Percentiles rank a stretch among this genome's conserved stretches.
Evolutionary conservation across 2,113 vertebrate species (phyloP).

Genomic region (Phrynosoma platyrhinos): DNA sequence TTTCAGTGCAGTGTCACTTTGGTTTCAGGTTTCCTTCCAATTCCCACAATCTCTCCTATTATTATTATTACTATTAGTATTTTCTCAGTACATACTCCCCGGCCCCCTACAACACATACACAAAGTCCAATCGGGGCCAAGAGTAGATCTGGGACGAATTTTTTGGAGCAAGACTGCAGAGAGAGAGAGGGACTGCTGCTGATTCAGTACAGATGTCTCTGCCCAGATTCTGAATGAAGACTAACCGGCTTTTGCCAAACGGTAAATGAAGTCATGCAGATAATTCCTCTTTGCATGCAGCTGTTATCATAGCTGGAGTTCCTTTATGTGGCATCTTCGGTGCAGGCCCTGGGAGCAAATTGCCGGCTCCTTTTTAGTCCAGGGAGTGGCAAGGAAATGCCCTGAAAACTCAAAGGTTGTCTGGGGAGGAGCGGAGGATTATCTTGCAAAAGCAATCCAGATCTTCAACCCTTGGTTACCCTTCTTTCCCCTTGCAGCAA

Average conservation of each 20-base stretch:
- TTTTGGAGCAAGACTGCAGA: conserved; percentile 43
- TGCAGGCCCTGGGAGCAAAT: conserved; percentile 26
- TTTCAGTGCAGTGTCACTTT: accelerated
- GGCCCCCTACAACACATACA: too few species aligned
- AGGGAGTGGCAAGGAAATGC: conserved; percentile 14
- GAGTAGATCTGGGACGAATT: conserved; percentile 30
- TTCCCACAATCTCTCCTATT: conserved; percentile 29
- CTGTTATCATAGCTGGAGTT: conserved; percentile 65
- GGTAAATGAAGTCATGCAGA: conserved; percentile 53
- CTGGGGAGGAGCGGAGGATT: background rate
- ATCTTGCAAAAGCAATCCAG: conserved; percentile 30
- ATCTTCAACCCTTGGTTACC: background rate
- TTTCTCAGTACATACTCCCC: background rate
- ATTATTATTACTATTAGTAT: conserved; percentile 20
- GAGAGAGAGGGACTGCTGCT: conserved; percentile 43
- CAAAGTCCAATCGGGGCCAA: background rate
- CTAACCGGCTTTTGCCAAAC: conserved; percentile 36
- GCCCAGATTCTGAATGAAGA: conserved; percentile 50
- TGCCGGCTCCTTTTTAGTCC: conserved; percentile 15
- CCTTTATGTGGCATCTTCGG: conserved; percentile 10
- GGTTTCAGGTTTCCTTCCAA: background rate
- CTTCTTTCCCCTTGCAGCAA: background rate
- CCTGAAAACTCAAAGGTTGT: background rate
- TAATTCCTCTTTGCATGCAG: conserved; percentile 52
- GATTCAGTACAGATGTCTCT: conserved; percentile 65